Conservation (phyloP, 2,113 vertebrate species). For the Podilymbus podiceps region DNA sequence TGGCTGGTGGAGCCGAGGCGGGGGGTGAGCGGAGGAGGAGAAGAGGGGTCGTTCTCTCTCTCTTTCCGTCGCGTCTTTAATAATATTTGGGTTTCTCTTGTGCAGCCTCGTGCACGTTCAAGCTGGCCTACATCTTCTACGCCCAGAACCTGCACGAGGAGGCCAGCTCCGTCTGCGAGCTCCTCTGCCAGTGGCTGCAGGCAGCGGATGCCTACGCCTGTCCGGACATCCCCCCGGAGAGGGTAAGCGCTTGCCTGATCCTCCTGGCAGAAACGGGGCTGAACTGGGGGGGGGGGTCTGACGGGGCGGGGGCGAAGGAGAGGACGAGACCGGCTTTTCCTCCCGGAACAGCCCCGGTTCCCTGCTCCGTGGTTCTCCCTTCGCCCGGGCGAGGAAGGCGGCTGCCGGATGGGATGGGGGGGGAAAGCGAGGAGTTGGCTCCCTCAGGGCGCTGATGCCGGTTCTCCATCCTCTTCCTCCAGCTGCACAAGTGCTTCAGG, state of each 20-base stretch:
- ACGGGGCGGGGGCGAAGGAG: not conserved
- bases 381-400: accelerated
- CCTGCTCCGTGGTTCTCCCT: not conserved
- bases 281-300: too few species aligned
- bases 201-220: conserved; percentile 19
- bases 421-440: not conserved
- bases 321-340: not conserved
- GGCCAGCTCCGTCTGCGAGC: conserved; percentile 75
- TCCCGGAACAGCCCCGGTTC: accelerated
- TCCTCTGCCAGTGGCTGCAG: conserved; percentile 74
- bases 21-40: too few species aligned
- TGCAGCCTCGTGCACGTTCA: conserved; percentile 79
- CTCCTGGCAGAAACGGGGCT: not conserved
- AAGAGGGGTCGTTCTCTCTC: accelerated
- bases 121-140: conserved; percentile 84
- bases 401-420: accelerated
- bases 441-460: accelerated
- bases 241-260: conserved; percentile 48
- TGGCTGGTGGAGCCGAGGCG: not conserved
- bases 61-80: accelerated
- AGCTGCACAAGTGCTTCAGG: conserved; percentile 84
- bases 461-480: not conserved
- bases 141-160: conserved; percentile 78
- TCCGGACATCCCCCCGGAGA: conserved; percentile 73
- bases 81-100: not conserved